A percentile compares a stretch with the other conserved stretches of the same genome.
Conservation (phyloP, 2,113 vertebrate genomes). For the Anthoscopus minutus region DNA sequence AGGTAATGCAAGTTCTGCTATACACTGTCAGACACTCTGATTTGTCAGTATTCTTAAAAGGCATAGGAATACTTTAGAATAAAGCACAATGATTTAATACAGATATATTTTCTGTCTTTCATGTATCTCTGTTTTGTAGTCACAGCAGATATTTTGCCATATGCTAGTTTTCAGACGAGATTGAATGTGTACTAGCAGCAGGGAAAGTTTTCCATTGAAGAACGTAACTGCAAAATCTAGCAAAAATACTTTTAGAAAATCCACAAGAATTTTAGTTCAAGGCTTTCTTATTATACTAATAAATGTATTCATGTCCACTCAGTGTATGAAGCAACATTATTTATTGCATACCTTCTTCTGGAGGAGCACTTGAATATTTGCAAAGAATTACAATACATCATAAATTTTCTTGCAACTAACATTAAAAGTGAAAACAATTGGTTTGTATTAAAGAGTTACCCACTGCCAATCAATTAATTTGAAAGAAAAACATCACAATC, state of each 20-base stretch:
- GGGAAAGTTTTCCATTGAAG: neutral
- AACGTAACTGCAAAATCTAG: neutral
- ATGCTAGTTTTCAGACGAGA: neutral
- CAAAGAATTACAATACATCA: neutral
- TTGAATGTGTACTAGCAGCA: neutral
- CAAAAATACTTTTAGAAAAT: neutral
- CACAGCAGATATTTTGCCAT: neutral
- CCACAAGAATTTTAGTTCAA: neutral
- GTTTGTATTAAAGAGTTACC: slow-evolving; percentile 29
- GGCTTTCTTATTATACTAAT: slow-evolving; percentile 8
- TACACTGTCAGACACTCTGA: neutral
- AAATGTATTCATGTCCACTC: slow-evolving; percentile 20
- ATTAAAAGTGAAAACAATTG: slow-evolving; percentile 40
- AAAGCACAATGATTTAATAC: neutral
- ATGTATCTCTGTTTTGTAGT: neutral
- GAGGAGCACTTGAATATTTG: slow-evolving; percentile 34
- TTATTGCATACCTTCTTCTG: slow-evolving; percentile 34
- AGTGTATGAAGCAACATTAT: slow-evolving; percentile 11
- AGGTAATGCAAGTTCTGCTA: neutral
- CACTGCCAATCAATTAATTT: neutral
- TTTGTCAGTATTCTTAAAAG: neutral
- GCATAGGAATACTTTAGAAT: neutral
- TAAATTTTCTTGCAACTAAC: slow-evolving; percentile 20
- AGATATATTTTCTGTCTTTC: neutral
- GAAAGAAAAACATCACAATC: neutral